Percentiles rank a stretch among this genome's conserved stretches.
Conservation (phyloP, 2,113 vertebrate genomes). For the Equus przewalskii region DNA sequence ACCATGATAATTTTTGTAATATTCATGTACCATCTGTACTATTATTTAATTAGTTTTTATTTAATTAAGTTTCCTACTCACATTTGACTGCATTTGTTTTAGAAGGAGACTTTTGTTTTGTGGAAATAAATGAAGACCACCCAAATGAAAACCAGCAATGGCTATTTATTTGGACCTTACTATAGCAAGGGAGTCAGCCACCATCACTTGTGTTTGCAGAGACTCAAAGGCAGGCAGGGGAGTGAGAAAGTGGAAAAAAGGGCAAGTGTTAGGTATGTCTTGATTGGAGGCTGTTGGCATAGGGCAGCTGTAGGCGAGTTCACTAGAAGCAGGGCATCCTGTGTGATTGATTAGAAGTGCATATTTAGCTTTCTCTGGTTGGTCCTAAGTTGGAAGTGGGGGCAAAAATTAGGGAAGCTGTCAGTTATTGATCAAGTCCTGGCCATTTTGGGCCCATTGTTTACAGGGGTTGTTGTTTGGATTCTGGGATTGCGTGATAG, state of each 20-base stretch:
- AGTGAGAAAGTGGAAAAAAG: neutral
- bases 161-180: neutral
- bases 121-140: slow-evolving; percentile 23
- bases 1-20: slow-evolving; percentile 23
- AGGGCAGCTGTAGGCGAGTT: neutral
- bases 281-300: neutral
- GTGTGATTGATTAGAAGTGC: neutral
- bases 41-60: slow-evolving; percentile 48
- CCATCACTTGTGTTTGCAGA: neutral
- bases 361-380: neutral
- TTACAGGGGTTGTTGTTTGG: slow-evolving; percentile 4
- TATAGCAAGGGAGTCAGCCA: neutral
- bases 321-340: neutral
- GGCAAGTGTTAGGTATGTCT: neutral
- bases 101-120: slow-evolving; percentile 12
- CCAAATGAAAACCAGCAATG: neutral
- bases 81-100: slow-evolving; percentile 47
- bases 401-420: neutral
- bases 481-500: neutral
- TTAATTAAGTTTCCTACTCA: slow-evolving; percentile 34
- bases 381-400: neutral
- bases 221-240: neutral
- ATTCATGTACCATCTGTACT: neutral
- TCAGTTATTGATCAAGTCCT: slow-evolving; percentile 34
- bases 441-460: neutral